Base-by-base conservation (phyloP, 2,797 vertebrate species). In the Dipus sagitta region DNA sequence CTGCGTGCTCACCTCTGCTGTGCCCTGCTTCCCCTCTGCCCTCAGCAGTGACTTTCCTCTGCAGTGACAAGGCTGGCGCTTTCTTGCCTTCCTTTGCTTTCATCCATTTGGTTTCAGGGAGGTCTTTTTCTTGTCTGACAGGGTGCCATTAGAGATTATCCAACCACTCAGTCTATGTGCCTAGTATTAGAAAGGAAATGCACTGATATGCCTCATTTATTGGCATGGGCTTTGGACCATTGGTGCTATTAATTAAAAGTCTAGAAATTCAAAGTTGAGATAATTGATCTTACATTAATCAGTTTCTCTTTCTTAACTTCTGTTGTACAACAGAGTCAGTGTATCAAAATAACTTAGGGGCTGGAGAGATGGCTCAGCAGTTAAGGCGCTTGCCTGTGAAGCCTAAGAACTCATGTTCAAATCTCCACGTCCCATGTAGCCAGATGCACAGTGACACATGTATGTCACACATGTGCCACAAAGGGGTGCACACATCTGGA, bases 61-160 rank as follows among this genome's bases (percentile, higher is more conserved):
- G 10, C 65, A 62, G 21, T 92, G 30, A 88, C 6, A 80, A 38
- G 12, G 70, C 30, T 74, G 34, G 78, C 90, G 18, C 47, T 70
- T 82, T 92, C 64, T 89, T 4, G 58, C 87, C 21, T 92, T 94
- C 65, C 88, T 90, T 81, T 82, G 58, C 52, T 91, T 94, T 95
- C 21, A 38, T 92, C 68, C 74, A n/a, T 90, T 92, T 86, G 71
- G 24, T 86, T 82, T 95, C 47, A 88, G 82, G 38, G 75, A 52
- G 52, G 70, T 72, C 82, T 76, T 80, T 85, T 72, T 52, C 34
- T 52, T 32, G 58, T 65, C 32, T 38, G n/a, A 76, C 72, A 87
- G 26, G 15, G 11, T 52, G 67, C 7, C 15, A 28, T 82, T 38
- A 42, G 24, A 81, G 65, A 65, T 77, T 91, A 88, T 84, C 42